phyloP scores from a whole-genome alignment of 1,140 invertebrate genomes.

The Brachionus calyciflorus region DNA sequence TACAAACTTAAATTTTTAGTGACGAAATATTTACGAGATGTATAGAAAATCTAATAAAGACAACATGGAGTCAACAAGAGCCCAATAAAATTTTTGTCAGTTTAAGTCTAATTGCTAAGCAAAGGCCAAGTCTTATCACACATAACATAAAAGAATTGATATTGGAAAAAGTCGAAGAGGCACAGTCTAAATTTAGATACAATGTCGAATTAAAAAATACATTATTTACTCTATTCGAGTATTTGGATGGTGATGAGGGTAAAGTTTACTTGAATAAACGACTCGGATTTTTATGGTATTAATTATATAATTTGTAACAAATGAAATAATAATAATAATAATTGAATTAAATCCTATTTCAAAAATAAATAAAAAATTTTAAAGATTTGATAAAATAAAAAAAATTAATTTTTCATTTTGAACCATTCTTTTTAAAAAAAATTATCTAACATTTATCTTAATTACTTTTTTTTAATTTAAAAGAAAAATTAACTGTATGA shows the following conservation, averaged over 20 bases:
- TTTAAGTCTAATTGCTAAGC: constrained; percentile 17
- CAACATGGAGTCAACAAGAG: constrained; percentile 21
- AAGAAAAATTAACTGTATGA: no score
- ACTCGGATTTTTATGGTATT: constrained; percentile 41
- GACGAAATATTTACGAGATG: constrained; percentile 13
- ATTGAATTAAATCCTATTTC: no score
- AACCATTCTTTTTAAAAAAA: no score
- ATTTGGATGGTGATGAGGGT: constrained; percentile 34
- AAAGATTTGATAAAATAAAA: no score
- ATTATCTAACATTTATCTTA: no score
- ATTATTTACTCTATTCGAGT: constrained; percentile 35
- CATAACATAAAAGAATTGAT: constrained; percentile 10
- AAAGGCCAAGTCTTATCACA: background rate
- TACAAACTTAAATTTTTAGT: background rate
- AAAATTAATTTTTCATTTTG: no score
- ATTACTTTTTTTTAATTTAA: no score
- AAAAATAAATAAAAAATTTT: background rate
- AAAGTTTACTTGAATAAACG: constrained; percentile 40
- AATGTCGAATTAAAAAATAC: constrained; percentile 35
- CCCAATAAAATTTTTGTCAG: constrained; percentile 30
- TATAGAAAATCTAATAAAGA: constrained; percentile 2
- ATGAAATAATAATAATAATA: no score
- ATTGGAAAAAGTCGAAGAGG: constrained; percentile 27
- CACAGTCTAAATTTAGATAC: constrained; percentile 37
- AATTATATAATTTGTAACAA: no score